Evolutionary conservation across 37 sponge, comb jelly and placozoan genomes (phyloP).

Genomic region (Oscarella lobularis): DNA sequence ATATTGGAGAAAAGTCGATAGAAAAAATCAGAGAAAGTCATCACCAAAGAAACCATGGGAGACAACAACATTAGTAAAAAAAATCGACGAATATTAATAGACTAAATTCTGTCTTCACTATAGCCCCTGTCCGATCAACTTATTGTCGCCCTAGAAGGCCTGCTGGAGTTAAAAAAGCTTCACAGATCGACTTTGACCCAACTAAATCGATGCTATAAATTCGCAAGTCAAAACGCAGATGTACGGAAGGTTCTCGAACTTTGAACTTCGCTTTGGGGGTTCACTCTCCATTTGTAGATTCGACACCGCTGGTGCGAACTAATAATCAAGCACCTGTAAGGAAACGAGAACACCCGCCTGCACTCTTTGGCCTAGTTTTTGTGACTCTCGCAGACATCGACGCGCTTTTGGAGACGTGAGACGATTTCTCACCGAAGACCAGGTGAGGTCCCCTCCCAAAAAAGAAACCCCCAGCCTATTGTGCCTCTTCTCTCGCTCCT

Average conservation of each 20-base stretch:
- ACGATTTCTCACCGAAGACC: conserved; percentile 6
- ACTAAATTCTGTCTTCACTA: too few relatives aligned
- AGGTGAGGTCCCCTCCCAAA: neutral
- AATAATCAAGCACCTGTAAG: neutral
- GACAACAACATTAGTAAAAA: too few relatives aligned
- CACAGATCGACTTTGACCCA: neutral
- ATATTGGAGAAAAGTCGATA: too few relatives aligned
- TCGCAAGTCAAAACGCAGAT: conserved; percentile 5
- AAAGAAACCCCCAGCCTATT: neutral
- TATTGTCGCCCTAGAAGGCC: neutral
- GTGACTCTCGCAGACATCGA: neutral
- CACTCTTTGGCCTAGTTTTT: too few relatives aligned
- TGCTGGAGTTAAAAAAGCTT: neutral
- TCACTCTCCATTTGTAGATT: neutral
- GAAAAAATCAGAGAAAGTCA: too few relatives aligned
- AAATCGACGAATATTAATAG: too few relatives aligned
- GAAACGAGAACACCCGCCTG: too few relatives aligned
- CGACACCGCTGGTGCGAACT: conserved; percentile 12
- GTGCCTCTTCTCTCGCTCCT: neutral
- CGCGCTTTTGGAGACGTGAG: neutral
- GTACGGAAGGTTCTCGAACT: neutral
- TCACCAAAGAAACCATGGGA: too few relatives aligned
- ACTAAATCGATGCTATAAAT: neutral
- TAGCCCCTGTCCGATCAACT: neutral
- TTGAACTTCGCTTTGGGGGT: neutral